Base-by-base conservation (phyloP, 2,888 invertebrate species). In the Odontocolon sp. region DNA sequence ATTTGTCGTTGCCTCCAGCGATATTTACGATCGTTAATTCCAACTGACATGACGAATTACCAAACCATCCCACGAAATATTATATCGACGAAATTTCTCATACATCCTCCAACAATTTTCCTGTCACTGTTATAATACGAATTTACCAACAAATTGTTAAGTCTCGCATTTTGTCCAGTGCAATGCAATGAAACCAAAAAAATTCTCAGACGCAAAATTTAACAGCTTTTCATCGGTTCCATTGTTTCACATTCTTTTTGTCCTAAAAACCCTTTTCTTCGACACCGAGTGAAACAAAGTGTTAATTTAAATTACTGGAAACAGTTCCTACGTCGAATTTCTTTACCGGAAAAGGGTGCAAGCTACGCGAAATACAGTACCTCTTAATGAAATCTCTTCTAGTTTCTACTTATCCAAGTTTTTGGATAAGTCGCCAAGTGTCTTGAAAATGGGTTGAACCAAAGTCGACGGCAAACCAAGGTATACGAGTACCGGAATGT, bases 271-370 rank as follows among this genome's bases (percentile, higher is more conserved):
- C 63, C 54, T 9, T 28, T 11, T 38, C 64, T 38, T 56, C 61
- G 26, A 59, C 57, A 64, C 64, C 31, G 69, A 54, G 69, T 54
- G 40, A 77, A 77, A 73, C 72, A 68, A 72, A 38, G 45, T 59
- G 73, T 77, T 77, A 47, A 73, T 73, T 69, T 73, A 69, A 77
- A 73, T 66, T 59, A 45, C 69, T 59, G 18, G 23, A 45, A 52
- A 59, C 28, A 77, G 64, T 73, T 73, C 45, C 47, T 21, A 59
- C 36, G 72, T 66, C 59, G 73, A 73, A 77, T 73, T 73, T 57
- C 57, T 47, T 52, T 63, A 68, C 16, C 63, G 66, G 9, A 50
- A 6, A 28, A 23, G 42, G 26, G 33, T 36, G 33, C 36, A 21
- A 59, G 57, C 45, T 61, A 23, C 33, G 42, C 40, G 52, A 54